Evolutionary conservation across 2,888 invertebrate species (phyloP).

Genomic region (Acronicta leporina): DNA sequence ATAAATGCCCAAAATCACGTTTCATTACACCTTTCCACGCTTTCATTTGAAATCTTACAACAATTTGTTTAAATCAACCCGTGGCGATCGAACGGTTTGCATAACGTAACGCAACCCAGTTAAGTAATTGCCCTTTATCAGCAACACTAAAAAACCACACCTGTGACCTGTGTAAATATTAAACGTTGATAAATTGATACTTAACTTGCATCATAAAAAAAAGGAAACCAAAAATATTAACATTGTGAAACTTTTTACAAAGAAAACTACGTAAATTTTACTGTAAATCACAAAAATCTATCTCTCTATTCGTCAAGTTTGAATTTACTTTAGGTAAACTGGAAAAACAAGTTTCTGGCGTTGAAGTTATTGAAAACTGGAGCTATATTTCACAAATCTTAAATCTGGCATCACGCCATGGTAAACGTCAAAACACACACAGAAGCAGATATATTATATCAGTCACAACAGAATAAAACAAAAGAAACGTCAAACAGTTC

Average conservation of each 20-base stretch:
- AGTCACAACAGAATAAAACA: constrained; percentile 19
- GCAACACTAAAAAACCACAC: constrained; percentile 29
- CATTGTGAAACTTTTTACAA: neutral
- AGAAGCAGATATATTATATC: neutral
- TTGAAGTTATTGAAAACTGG: neutral
- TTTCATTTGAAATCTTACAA: constrained; percentile 35
- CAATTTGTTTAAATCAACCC: constrained; percentile 46
- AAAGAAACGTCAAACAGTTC: constrained; percentile 18
- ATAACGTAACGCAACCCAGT: constrained; percentile 44
- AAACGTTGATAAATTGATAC: neutral
- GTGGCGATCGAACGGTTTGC: constrained; percentile 16
- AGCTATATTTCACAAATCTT: constrained; percentile 6
- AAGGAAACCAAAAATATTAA: too few relatives aligned
- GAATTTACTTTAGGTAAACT: neutral
- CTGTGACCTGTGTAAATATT: neutral
- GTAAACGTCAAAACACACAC: neutral
- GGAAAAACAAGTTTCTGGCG: neutral
- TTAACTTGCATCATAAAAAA: too few relatives aligned
- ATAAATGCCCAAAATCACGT: constrained; percentile 20
- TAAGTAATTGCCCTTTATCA: constrained; percentile 47
- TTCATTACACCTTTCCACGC: constrained; percentile 14
- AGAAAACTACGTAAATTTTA: neutral
- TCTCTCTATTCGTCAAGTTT: constrained; percentile 7
- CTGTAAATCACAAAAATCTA: constrained; percentile 2
- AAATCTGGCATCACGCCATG: neutral